phyloP scores from a whole-genome alignment of 2,888 invertebrate genomes.

The Pelosia muscerda region DNA sequence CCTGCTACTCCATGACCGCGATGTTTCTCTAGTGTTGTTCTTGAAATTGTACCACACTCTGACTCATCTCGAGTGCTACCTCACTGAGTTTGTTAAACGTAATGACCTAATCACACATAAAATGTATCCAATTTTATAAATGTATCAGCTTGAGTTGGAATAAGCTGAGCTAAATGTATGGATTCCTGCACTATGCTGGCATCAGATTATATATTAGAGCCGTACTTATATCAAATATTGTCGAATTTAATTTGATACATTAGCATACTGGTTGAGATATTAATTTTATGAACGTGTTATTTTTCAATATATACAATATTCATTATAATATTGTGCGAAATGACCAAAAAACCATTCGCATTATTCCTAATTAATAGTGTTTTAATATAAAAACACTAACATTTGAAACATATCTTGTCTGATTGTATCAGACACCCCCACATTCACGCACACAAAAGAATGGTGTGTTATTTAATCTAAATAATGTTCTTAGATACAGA shows the following conservation, averaged over 20 bases:
- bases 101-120: neutral
- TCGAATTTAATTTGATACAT: neutral
- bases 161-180: neutral
- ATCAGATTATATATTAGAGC: too few relatives aligned
- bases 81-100: neutral
- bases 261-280: too few relatives aligned
- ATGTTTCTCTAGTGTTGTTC: neutral
- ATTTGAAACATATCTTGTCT: too few relatives aligned
- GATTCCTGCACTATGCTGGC: neutral
- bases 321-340: too few relatives aligned
- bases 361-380: too few relatives aligned
- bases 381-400: too few relatives aligned
- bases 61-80: neutral
- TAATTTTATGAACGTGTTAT: neutral
- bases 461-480: too few relatives aligned
- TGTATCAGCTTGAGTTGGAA: neutral
- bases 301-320: too few relatives aligned
- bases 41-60: neutral
- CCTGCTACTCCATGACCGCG: neutral
- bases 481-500: too few relatives aligned
- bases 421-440: too few relatives aligned
- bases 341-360: too few relatives aligned
- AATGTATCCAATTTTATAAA: neutral
- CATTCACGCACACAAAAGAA: too few relatives aligned
- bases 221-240: slow-evolving; percentile 2